phyloP scores from a whole-genome alignment of 2,797 vertebrate genomes.

The Toxotes lorentzi region DNA sequence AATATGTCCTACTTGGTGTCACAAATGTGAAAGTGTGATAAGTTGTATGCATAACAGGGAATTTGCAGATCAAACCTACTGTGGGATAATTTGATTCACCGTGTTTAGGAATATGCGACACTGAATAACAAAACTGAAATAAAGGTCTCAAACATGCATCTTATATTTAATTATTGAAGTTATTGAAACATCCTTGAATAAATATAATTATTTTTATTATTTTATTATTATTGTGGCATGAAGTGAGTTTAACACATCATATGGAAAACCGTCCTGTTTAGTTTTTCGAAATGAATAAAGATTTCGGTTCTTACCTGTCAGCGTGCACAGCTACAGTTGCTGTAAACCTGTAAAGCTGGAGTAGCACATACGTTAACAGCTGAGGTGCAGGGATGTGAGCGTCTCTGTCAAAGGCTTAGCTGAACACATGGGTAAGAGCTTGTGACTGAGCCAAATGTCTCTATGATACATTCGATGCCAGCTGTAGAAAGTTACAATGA shows the following conservation, averaged over 20 bases:
- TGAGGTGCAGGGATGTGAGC: slow-evolving; percentile 6
- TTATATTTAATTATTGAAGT: neutral
- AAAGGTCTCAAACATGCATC: neutral
- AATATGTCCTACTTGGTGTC: slow-evolving; percentile 16
- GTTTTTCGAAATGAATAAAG: neutral
- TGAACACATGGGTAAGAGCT: slow-evolving; percentile 35
- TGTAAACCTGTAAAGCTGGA: slow-evolving; percentile 15
- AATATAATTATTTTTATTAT: neutral
- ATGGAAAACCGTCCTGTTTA: neutral
- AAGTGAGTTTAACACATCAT: neutral
- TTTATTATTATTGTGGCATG: neutral
- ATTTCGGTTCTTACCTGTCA: neutral
- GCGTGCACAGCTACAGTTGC: neutral
- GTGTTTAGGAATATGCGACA: neutral
- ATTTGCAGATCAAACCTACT: neutral
- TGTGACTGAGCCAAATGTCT: slow-evolving; percentile 66
- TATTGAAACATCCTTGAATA: neutral
- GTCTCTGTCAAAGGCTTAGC: slow-evolving; percentile 43
- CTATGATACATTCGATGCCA: slow-evolving; percentile 41
- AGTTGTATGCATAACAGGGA: neutral
- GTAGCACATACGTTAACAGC: slow-evolving; percentile 4
- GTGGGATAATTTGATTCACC: neutral
- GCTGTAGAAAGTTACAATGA: slow-evolving; percentile 24
- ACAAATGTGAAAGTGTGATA: neutral
- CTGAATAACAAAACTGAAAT: neutral